phyloP scores from a whole-genome alignment of 2,888 invertebrate species.

The Gnatocerus cornutus region DNA sequence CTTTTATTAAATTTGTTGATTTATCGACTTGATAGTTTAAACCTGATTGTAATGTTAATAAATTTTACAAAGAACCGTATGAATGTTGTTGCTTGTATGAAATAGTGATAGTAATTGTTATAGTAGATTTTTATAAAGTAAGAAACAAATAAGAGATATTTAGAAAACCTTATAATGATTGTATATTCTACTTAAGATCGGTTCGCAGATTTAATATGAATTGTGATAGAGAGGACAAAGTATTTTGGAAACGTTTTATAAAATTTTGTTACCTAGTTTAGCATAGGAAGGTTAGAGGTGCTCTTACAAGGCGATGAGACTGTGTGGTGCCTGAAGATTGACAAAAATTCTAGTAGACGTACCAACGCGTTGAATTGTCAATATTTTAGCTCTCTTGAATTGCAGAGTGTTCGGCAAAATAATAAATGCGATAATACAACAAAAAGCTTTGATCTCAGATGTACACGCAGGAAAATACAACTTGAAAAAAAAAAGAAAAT shows the following conservation, averaged over 20 bases:
- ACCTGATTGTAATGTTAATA: conserved; percentile 41
- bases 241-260: conserved; percentile 64
- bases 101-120: conserved; percentile 60
- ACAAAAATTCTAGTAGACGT: conserved; percentile 56
- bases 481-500: conserved; percentile 44
- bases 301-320: conserved; percentile 65
- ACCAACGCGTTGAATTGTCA: conserved; percentile 52
- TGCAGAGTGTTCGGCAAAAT: conserved; percentile 53
- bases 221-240: conserved; percentile 64
- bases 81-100: conserved; percentile 56
- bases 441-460: conserved; percentile 66
- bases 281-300: conserved; percentile 55
- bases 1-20: conserved; percentile 43
- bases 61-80: conserved; percentile 38
- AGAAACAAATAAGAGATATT: conserved; percentile 36
- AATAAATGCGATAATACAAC: conserved; percentile 51
- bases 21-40: conserved; percentile 30
- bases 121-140: conserved; percentile 58
- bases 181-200: conserved; percentile 41
- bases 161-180: conserved; percentile 43
- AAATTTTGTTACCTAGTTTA: conserved; percentile 57
- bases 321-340: conserved; percentile 68
- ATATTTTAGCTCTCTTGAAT: conserved; percentile 64
- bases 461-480: conserved; percentile 61
- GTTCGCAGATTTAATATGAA: conserved; percentile 50